phyloP scores from a whole-genome alignment of 2,113 vertebrate genomes.

The Eulemur macaco region DNA sequence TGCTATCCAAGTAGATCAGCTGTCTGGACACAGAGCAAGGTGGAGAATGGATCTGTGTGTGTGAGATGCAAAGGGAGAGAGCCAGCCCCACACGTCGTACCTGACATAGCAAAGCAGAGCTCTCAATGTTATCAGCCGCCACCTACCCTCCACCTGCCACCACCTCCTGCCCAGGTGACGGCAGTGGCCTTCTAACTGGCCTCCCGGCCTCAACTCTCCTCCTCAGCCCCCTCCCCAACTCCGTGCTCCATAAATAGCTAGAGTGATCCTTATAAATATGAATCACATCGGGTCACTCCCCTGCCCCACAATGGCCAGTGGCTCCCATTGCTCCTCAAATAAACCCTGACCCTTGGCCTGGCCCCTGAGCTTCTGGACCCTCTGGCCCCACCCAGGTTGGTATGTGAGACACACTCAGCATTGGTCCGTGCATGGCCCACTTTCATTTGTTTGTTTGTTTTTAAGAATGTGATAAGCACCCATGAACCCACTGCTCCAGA shows the following conservation, averaged over 20 bases:
- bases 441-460: neutral
- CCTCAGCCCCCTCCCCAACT: too few species aligned
- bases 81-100: neutral
- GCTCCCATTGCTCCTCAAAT: neutral
- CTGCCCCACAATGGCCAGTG: neutral
- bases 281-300: neutral
- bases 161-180: neutral
- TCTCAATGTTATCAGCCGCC: neutral
- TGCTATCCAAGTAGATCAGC: neutral
- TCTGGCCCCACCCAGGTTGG: neutral
- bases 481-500: neutral
- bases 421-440: neutral
- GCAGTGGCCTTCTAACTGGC: neutral
- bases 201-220: neutral
- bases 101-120: neutral
- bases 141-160: neutral
- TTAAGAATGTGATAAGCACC: neutral
- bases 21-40: neutral
- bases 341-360: neutral
- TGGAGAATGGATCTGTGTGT: neutral
- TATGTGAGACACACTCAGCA: neutral
- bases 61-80: neutral
- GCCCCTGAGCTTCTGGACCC: neutral
- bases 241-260: neutral
- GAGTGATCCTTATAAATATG: neutral